Percentiles rank a stretch among this genome's conserved stretches.
Conservation (phyloP, 1,140 invertebrate genomes). For the Leptestheria dahalacensis region DNA sequence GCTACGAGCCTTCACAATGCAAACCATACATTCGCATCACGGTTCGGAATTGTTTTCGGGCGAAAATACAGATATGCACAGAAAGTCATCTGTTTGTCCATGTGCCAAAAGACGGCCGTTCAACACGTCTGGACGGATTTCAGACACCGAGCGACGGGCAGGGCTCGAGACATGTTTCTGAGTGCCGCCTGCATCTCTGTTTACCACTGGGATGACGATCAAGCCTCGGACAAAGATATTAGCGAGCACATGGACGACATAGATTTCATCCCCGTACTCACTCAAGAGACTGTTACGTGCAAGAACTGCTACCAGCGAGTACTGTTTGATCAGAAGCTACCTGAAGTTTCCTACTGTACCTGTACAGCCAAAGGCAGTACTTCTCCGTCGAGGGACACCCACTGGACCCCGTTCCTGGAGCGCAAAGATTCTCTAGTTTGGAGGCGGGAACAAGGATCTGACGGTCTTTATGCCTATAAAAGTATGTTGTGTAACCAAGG, state of each 20-base stretch:
- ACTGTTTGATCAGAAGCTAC: constrained; percentile 37
- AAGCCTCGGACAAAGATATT: constrained; percentile 33
- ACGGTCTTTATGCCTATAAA: constrained; percentile 62
- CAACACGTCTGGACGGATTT: not conserved
- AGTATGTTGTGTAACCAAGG: constrained; percentile 26
- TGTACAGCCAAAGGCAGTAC: constrained; percentile 16
- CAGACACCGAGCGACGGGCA: not conserved
- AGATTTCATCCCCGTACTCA: constrained; percentile 33
- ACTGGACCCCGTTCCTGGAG: constrained; percentile 62
- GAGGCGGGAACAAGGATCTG: constrained; percentile 45
- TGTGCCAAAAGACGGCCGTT: not conserved
- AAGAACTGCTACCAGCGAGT: constrained; percentile 39
- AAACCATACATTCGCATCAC: no score
- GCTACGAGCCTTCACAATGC: no score
- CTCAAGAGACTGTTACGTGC: constrained; percentile 41
- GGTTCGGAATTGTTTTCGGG: not conserved
- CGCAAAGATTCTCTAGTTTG: constrained; percentile 63
- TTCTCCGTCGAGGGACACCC: not conserved
- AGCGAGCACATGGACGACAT: constrained; percentile 34
- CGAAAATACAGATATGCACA: not conserved
- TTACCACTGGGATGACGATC: constrained; percentile 39
- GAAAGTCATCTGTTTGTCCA: not conserved
- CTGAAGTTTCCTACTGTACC: constrained; percentile 36
- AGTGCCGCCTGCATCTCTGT: constrained; percentile 27
- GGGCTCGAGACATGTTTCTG: constrained; percentile 21